Conservation (phyloP, 2,113 vertebrate species). For the Excalfactoria chinensis region DNA sequence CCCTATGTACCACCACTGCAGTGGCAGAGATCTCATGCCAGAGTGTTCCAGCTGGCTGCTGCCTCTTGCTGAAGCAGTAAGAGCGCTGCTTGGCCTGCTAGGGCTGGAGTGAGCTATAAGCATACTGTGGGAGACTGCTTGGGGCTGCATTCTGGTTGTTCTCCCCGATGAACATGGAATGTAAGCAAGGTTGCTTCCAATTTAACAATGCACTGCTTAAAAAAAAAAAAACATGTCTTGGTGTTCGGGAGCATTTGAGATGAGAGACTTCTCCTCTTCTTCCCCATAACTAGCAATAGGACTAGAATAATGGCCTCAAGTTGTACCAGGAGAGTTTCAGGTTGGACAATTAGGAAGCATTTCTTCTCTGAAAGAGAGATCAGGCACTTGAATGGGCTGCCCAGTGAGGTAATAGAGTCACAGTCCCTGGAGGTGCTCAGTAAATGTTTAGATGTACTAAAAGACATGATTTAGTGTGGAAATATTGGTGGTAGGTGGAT, state of each 20-base stretch:
- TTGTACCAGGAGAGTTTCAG: too few relatives aligned
- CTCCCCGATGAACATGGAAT: background rate
- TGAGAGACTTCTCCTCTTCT: background rate
- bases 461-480: too few relatives aligned
- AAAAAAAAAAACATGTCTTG: background rate
- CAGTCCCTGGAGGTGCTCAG: too few relatives aligned
- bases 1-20: background rate
- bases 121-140: background rate
- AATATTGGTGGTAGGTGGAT: too few relatives aligned
- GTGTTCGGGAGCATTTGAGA: background rate
- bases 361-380: too few relatives aligned
- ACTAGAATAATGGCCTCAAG: too few relatives aligned
- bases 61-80: background rate
- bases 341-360: too few relatives aligned
- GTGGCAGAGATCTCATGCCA: background rate
- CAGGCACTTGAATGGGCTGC: too few relatives aligned
- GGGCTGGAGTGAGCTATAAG: background rate
- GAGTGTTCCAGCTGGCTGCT: background rate
- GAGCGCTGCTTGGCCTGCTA: background rate
- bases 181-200: background rate
- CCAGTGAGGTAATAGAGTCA: too few relatives aligned
- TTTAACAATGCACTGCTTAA: background rate
- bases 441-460: too few relatives aligned
- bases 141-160: background rate
- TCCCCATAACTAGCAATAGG: too few relatives aligned